Percentiles rank a stretch among this genome's conserved stretches.
phyloP scores from a whole-genome alignment of 2,797 vertebrate species.

The Pseudochirops cupreus region DNA sequence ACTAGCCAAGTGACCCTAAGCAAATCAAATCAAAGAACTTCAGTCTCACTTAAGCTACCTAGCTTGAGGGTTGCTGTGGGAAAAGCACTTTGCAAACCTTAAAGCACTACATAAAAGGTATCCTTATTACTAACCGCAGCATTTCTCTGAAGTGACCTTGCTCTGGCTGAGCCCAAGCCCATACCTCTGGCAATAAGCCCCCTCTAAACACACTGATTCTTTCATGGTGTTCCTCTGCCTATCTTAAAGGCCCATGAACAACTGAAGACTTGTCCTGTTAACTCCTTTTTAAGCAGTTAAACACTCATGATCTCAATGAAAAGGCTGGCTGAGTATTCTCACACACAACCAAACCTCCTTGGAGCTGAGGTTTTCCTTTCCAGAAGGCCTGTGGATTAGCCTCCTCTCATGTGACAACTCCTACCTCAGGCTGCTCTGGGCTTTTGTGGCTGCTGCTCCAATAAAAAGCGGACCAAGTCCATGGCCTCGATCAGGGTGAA shows the following conservation, averaged over 20 bases:
- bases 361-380: too few relatives aligned
- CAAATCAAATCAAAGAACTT: not conserved
- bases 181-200: not conserved
- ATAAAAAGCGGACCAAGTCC: not conserved
- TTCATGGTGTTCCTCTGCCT: not conserved
- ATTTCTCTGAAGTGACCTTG: too few relatives aligned
- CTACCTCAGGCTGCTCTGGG: too few relatives aligned
- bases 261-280: not conserved
- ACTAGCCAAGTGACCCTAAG: not conserved
- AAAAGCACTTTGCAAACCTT: too few relatives aligned
- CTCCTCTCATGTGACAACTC: too few relatives aligned
- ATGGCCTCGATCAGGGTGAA: not conserved
- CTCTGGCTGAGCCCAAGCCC: not conserved
- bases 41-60: not conserved
- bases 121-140: too few relatives aligned
- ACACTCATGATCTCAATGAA: not conserved
- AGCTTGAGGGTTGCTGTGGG: too few relatives aligned
- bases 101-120: too few relatives aligned
- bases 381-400: too few relatives aligned
- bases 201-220: not conserved
- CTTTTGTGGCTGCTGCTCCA: too few relatives aligned
- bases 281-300: not conserved
- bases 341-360: not conserved
- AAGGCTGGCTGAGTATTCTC: not conserved
- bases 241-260: not conserved